Evolutionary conservation across 2,797 vertebrate species (phyloP).

Genomic region (Craterocephalus amniculus): DNA sequence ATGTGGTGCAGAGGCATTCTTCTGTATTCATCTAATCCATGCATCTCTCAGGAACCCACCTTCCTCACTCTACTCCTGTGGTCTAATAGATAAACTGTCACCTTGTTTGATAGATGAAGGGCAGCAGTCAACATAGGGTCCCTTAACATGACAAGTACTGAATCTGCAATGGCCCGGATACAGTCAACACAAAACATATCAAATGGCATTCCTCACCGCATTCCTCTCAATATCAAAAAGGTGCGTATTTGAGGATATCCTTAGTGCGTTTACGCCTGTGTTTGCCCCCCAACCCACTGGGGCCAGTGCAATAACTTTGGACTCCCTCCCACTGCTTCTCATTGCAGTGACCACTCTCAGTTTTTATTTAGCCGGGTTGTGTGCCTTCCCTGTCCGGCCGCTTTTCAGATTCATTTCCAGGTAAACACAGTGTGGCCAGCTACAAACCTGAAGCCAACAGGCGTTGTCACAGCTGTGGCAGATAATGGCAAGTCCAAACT

Average conservation of each 20-base stretch:
- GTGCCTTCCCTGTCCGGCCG: slow-evolving; percentile 84
- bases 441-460: slow-evolving; percentile 86
- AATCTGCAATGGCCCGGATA: slow-evolving; percentile 73
- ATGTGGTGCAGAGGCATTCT: slow-evolving; percentile 26
- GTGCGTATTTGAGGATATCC: slow-evolving; percentile 84
- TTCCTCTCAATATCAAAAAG: slow-evolving; percentile 81
- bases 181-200: slow-evolving; percentile 73
- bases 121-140: slow-evolving; percentile 70
- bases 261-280: slow-evolving; percentile 79
- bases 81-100: slow-evolving; percentile 81
- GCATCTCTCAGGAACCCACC: slow-evolving; percentile 52
- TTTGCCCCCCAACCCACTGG: slow-evolving; percentile 83
- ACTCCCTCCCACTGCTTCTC: slow-evolving; percentile 79
- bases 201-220: slow-evolving; percentile 67
- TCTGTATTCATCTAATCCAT: slow-evolving; percentile 53
- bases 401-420: slow-evolving; percentile 93
- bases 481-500: slow-evolving; percentile 84
- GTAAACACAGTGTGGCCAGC: slow-evolving; percentile 89
- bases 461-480: slow-evolving; percentile 89
- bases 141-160: slow-evolving; percentile 87
- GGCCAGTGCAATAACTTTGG: slow-evolving; percentile 79
- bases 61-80: slow-evolving; percentile 72
- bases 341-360: slow-evolving; percentile 73
- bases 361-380: slow-evolving; percentile 84
- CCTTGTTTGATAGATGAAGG: slow-evolving; percentile 80